These are phyloP conservation scores for Apotomis capreana DNA, from an alignment of 2,888 invertebrate genomes.

Conservation along the genomic window DNA sequence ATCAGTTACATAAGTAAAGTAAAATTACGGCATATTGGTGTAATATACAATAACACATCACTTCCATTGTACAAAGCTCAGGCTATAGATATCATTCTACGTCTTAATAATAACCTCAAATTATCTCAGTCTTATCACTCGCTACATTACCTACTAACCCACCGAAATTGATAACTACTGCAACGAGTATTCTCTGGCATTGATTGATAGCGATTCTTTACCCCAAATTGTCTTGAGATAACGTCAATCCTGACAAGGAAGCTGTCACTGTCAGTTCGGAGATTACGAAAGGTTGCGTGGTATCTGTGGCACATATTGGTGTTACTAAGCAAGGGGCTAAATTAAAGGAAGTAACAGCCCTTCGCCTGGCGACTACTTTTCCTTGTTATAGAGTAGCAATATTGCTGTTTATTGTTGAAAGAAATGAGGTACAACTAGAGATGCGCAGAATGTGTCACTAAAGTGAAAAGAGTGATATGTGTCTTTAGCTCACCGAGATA, in stretches of 20 bases:
- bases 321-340: neutral
- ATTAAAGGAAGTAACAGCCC: too few species aligned
- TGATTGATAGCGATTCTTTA: conserved; percentile 61
- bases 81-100: conserved; percentile 13
- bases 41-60: neutral
- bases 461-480: too few species aligned
- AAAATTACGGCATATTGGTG: too few species aligned
- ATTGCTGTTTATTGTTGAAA: too few species aligned
- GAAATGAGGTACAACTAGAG: too few species aligned
- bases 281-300: conserved; percentile 5
- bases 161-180: conserved; percentile 58
- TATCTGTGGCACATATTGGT: neutral
- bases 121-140: conserved; percentile 31
- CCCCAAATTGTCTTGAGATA: conserved; percentile 21
- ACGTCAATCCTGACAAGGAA: conserved; percentile 20
- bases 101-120: conserved; percentile 29
- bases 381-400: too few species aligned
- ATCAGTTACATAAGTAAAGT: too few species aligned
- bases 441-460: too few species aligned
- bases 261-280: neutral
- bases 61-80: neutral
- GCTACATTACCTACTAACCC: conserved; percentile 71
- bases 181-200: conserved; percentile 51
- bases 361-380: too few species aligned
- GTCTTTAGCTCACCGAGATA: too few species aligned